These are phyloP conservation scores for Rhombomys opimus DNA, from an alignment of 2,113 vertebrate genomes.

Conservation along the genomic window DNA sequence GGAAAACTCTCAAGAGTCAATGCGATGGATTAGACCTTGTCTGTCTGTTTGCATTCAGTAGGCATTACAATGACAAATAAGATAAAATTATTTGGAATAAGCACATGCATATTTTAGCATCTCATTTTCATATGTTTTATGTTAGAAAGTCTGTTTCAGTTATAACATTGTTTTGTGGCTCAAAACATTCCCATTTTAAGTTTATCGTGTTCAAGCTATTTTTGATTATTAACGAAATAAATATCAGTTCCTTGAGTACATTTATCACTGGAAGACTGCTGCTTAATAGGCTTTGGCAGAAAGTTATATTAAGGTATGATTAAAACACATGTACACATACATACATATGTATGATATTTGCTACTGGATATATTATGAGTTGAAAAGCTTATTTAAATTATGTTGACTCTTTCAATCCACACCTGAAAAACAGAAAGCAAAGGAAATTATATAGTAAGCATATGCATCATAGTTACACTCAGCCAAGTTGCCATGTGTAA, in stretches of 20 bases:
- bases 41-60: constrained; percentile 61
- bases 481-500: background rate
- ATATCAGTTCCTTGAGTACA: background rate
- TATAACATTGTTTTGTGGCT: background rate
- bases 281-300: background rate
- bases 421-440: background rate
- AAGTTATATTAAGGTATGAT: background rate
- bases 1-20: constrained; percentile 63
- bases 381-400: background rate
- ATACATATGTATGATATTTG: background rate
- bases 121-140: background rate
- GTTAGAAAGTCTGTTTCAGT: background rate
- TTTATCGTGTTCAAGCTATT: background rate
- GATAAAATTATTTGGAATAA: constrained; percentile 54
- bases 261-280: background rate
- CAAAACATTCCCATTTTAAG: background rate
- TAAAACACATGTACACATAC: background rate
- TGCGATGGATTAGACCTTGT: constrained; percentile 61
- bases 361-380: constrained; percentile 24
- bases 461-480: background rate
- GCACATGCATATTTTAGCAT: constrained; percentile 37
- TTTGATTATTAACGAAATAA: constrained; percentile 17
- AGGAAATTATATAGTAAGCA: background rate
- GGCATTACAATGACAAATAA: constrained; percentile 64
- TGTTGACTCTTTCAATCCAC: background rate